Conservation (phyloP, 2,888 invertebrate genomes). For the Esperia sulphurella region DNA sequence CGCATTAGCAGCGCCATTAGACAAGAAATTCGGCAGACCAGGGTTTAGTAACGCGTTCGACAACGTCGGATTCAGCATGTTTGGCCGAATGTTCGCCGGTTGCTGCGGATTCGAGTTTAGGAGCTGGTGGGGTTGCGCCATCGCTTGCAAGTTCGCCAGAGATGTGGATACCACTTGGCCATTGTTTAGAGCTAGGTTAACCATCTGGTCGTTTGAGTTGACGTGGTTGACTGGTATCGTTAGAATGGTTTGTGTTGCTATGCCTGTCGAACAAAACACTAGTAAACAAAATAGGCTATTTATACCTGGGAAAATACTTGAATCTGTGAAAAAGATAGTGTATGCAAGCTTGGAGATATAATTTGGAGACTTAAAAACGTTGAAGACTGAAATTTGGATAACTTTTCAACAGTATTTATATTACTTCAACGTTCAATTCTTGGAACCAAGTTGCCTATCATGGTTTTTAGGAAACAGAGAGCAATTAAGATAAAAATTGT, state of each 20-base stretch:
- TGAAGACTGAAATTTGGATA: too few relatives aligned
- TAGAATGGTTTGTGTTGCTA: conserved; percentile 96
- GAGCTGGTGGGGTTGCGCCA: conserved; percentile 85
- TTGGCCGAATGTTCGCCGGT: conserved; percentile 61
- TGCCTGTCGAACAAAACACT: conserved; percentile 78
- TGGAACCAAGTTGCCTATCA: too few relatives aligned
- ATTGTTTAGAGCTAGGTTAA: conserved; percentile 89
- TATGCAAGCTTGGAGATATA: too few relatives aligned
- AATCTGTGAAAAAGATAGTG: too few relatives aligned
- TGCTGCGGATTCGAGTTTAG: conserved; percentile 80
- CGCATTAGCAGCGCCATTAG: conserved; percentile 83
- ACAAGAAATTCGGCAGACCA: conserved; percentile 85
- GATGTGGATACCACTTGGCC: conserved; percentile 93
- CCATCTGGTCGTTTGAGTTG: conserved; percentile 86
- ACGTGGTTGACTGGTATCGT: conserved; percentile 96
- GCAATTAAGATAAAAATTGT: too few relatives aligned
- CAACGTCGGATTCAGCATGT: conserved; percentile 79
- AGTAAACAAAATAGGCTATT: neutral
- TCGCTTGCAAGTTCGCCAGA: conserved; percentile 87
- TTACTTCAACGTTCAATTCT: too few relatives aligned
- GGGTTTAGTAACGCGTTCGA: conserved; percentile 86
- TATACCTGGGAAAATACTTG: neutral
- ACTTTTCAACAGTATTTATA: too few relatives aligned
- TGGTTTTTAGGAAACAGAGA: too few relatives aligned
- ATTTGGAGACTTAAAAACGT: too few relatives aligned